Evolutionary conservation across 1,140 invertebrate species (phyloP), one percentile per base, ranked within the genome.

Genomic region (Grapholita molesta): DNA sequence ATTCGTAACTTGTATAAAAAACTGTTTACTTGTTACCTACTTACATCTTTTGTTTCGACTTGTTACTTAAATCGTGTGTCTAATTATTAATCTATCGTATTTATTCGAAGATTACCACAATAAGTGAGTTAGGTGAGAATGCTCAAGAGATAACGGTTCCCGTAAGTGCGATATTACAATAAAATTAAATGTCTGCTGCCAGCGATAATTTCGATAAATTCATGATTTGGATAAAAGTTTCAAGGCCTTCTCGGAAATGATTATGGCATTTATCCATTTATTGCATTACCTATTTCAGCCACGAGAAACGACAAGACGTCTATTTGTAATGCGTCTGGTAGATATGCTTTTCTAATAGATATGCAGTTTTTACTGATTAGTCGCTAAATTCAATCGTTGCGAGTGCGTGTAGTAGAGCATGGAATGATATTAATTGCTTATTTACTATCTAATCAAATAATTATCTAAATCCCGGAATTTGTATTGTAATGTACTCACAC

Each of bases 71-170:
- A 12, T n/a, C 12, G 3, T n/a, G 12, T 38, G 35, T 38, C n/a
- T 35, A 35, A 12, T 9, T 35, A 35, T 35, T 38, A 4, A 35
- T 33, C 12, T 1, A n/a, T 3, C 1, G 12, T 35, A 35, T 7
- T 30, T 35, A 35, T 21, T 48, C 42, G 42, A 48, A 15, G 25
- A 61, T 61, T 61, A 61, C 25, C n/a, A 61, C 30, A 18, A 28
- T 28, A 28, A 30, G 55, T 61, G 32, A 25, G 55, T 61, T n/a
- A 48, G n/a, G n/a, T n/a, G n/a, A 30, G 55, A 28, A 61, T 28
- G 32, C 55, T 32, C 55, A 30, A 61, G n/a, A 61, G 55, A 61
- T 61, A 61, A 61, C 55, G n/a, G 15, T 32, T 61, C 25, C n/a
- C 55, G 55, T 28, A 61, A 61, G 24, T 32, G 12, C 11, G 6